Evolutionary conservation across 2,113 vertebrate genomes (phyloP).

Genomic region (Mobula hypostoma): DNA sequence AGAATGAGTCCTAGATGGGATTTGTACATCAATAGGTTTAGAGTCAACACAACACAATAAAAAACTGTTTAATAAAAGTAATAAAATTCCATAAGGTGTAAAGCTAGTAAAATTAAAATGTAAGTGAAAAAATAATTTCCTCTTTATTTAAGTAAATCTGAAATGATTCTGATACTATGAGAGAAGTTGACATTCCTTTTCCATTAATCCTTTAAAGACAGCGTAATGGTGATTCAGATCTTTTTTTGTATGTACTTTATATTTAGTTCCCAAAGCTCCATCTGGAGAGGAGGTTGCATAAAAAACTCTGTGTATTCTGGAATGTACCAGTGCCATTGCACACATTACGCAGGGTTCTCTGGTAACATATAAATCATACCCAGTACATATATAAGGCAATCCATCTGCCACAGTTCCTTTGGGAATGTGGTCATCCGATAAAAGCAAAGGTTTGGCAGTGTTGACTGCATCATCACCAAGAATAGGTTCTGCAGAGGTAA

Average conservation of each 20-base stretch:
- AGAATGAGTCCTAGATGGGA: no score
- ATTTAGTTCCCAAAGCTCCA: conserved; percentile 66
- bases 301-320: conserved; percentile 71
- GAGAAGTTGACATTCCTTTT: conserved; percentile 56
- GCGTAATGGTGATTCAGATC: conserved; percentile 77
- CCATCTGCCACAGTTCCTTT: background rate
- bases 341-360: conserved; percentile 80
- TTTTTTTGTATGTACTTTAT: conserved; percentile 65
- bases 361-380: conserved; percentile 76
- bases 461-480: background rate
- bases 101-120: background rate
- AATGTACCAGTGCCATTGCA: conserved; percentile 79
- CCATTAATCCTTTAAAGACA: conserved; percentile 67
- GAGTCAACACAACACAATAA: background rate
- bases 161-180: background rate
- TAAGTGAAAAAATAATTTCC: background rate
- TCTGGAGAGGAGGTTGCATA: conserved; percentile 60
- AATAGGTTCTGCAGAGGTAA: background rate
- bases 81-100: background rate
- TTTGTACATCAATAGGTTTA: background rate
- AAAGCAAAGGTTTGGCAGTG: background rate
- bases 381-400: conserved; percentile 73
- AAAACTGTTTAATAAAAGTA: conserved; percentile 4
- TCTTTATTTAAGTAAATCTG: background rate
- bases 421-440: background rate